Evolutionary conservation across 2,797 vertebrate species (phyloP), one percentile per base, ranked within the genome.

Genomic region (Rachycentron canadum): DNA sequence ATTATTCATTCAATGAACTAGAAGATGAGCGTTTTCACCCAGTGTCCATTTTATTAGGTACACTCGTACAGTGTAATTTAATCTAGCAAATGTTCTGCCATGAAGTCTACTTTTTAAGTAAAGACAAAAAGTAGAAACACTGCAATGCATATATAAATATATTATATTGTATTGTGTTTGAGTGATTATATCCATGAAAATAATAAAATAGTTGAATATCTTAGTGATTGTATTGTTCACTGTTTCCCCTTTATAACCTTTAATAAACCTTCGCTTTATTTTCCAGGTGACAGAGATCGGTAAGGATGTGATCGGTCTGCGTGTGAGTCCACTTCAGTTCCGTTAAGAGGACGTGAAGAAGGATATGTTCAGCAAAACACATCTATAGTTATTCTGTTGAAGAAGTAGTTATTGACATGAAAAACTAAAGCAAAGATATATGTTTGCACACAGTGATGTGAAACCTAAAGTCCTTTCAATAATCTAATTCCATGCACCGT

Each of bases 271-370:
- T 58, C 13, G 8, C 19, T 0, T 59, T 65, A 4, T 79, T 78
- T 91, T 28, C 26, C 72, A 99, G 98, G 98, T 95, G 84, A 99
- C 98, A 0, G 98, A 99, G 94, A 97, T 99, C 0, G 98, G 98
- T 34, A 99, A 96, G 89, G 98, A 99, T 7, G 98, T 97, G 81
- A 96, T 99, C 7, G 98, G 98, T 40, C 92, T 99, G 90, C 96
- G 98, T 9, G 97, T 99, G 91, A 99, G 98, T 88, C 96, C 97
- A 0, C 96, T 99, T 67, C 98, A 99, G 95, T 99, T 99, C 94
- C 98, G 98, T 67, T 99, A 90, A 88, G 72, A 74, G 19, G 55
- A 56, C 1, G n/a, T 53, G 26, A 72, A 45, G 23, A 69, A 32
- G 30, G 73, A 61, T 16, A 58, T 40, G n/a, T 55, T 82, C n/a